These are phyloP conservation scores for Limnephilus lunatus DNA, from an alignment of 2,888 invertebrate genomes.

Conservation along the genomic window DNA sequence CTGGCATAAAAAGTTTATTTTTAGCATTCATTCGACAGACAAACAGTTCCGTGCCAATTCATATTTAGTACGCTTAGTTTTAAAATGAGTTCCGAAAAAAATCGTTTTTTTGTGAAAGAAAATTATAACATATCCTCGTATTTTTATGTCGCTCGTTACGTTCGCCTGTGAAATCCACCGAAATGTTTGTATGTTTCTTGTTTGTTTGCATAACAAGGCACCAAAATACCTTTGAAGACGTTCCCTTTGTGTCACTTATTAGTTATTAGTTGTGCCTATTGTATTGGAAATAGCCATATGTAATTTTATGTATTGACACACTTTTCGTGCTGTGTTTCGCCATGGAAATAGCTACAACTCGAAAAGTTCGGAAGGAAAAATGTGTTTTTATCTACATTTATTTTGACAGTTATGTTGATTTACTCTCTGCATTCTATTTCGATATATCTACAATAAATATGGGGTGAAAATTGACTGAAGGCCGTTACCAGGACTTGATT, in stretches of 20 bases:
- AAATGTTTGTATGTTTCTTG: not conserved
- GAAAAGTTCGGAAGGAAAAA: not conserved
- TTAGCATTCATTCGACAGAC: too few relatives aligned
- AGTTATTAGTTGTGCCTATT: not conserved
- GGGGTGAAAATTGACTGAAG: too few relatives aligned
- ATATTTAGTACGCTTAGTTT: too few relatives aligned
- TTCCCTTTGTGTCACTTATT: constrained; percentile 2
- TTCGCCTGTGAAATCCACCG: not conserved
- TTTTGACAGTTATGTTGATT: not conserved
- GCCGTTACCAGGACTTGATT: too few relatives aligned
- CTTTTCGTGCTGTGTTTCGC: not conserved
- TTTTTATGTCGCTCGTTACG: not conserved
- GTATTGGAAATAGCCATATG: not conserved
- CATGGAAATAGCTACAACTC: not conserved
- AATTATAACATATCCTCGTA: not conserved
- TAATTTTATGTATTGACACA: constrained; percentile 2
- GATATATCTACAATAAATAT: not conserved
- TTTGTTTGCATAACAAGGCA: not conserved
- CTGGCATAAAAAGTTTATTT: too few relatives aligned
- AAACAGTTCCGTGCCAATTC: too few relatives aligned
- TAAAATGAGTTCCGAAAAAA: not conserved
- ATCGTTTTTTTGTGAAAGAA: not conserved
- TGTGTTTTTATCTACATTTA: not conserved
- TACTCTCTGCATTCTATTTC: not conserved
- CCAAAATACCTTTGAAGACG: not conserved